Evolutionary conservation across 2,113 vertebrate species (phyloP), one percentile per base, ranked within the genome.

Genomic region (Notarius quadriscutis): DNA sequence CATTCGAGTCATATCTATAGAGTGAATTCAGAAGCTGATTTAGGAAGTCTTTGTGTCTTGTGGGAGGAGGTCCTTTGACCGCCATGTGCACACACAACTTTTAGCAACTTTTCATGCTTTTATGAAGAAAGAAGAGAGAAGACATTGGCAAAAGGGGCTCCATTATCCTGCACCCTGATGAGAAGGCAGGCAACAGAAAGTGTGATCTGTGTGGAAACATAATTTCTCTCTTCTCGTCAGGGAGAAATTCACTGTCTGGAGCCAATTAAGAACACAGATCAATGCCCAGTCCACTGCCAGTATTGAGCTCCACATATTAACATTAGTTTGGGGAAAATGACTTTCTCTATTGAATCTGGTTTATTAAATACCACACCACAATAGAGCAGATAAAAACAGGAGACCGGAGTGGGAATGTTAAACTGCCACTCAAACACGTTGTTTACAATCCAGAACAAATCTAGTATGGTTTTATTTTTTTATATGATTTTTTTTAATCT

Each of bases 261-360:
- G 89, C 89, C 89, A 90, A 90, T 90, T 90, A 88, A 90, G 89
- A 87, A 86, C 87, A 90, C 65, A 88, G 89, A 90, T 90, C 89
- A 90, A 90, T 90, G 87, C 87, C 57, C 84, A 81, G 77, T 84
- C 81, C 82, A 87, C 86, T 87, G 65, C 85, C 60, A 87, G 89
- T 84, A 72, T 84, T 84, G 85, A 90, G 89, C 87, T 88, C 89
- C 89, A 85, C 84, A 90, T 67, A 87, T 88, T 89, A 90, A 87
- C 83, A 83, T 87, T 62, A 85, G 87, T 84, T 85, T 30, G 71
- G 69, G 65, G 87, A 84, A 87, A 71, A 87, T 87, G 75, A 85
- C 74, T 81, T 85, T 90, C 81, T 63, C 75, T 83, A 74, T 88
- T 88, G 55, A 88, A 88, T 83, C 86, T 51, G 20, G 34, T 85